Conservation (phyloP, 1,140 invertebrate genomes). For the Drosophila ogumai region DNA sequence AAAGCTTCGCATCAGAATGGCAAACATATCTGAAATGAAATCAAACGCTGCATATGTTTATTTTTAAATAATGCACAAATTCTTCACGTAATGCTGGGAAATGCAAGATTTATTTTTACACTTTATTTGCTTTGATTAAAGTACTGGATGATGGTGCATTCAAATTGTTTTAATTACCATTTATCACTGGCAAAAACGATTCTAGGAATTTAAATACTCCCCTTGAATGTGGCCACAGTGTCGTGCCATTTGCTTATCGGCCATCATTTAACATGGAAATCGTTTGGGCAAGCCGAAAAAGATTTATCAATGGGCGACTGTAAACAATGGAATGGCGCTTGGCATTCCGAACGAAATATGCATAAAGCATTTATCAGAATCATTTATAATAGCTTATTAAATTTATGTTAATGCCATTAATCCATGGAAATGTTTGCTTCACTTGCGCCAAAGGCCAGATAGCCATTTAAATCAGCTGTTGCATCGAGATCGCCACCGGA, state of each 20-base stretch:
- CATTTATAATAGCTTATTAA: constrained; percentile 49
- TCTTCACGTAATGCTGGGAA: neutral
- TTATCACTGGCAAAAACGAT: neutral
- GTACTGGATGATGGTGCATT: neutral
- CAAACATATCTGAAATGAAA: constrained; percentile 65
- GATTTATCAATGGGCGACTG: constrained; percentile 20
- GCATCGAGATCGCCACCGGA: constrained; percentile 47
- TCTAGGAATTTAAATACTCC: constrained; percentile 10
- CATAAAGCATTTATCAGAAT: constrained; percentile 55
- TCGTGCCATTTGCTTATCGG: constrained; percentile 6
- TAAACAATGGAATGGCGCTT: constrained; percentile 1
- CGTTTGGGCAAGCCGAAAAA: neutral
- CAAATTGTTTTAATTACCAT: constrained; percentile 4
- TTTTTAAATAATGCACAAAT: constrained; percentile 15
- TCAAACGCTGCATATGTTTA: constrained; percentile 19
- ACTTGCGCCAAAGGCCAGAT: constrained; percentile 38
- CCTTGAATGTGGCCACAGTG: neutral
- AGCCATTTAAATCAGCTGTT: constrained; percentile 68
- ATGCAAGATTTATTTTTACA: constrained; percentile 11
- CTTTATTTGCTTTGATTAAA: constrained; percentile 4
- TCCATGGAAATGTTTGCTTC: constrained; percentile 50
- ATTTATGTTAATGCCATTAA: constrained; percentile 72
- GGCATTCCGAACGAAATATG: neutral
- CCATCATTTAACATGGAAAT: constrained; percentile 29
- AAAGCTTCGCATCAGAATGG: constrained; percentile 40